Evolutionary conservation across 23 tunicate species (phyloP), one percentile per base, ranked within the genome.

Genomic region (Halocynthia aurantium): DNA sequence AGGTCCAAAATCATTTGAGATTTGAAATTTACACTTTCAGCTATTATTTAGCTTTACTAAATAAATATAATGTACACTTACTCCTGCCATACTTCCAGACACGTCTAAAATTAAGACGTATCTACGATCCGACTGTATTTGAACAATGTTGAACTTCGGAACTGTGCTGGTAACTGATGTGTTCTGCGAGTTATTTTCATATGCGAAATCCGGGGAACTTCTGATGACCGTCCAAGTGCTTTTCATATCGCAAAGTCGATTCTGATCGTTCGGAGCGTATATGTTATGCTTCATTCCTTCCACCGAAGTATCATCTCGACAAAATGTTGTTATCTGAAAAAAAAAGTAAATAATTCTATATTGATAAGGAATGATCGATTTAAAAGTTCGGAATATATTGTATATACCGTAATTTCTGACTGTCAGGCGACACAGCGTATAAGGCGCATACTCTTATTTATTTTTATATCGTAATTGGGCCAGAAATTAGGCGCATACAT

Each of bases 1-100:
- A 31, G 44, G 44, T 31, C 44, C 44, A 31, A 31, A 31, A 31
- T 31, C 44, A 31, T 31, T 31, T 31, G 44, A 31, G 44, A 31
- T 31, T 31, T 31, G 44, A 31, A 1, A 31, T 0, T 31, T 31
- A 31, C 44, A 31, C 44, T 31, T 31, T 31, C 44, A 31, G 44
- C 44, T 31, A 31, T 4, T 31, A 31, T 31, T 31, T 31, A 31
- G 44, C 44, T 0, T 31, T 31, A 31, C 44, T 0, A 31, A 31
- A 31, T 31, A 31, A 31, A 31, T 31, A 4, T 31, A 31, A 31
- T 31, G 1, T 31, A 31, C 44, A 31, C 81, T 61, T 72, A 81
- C 85, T 12, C 85, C 85, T 56, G 62, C 76, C 87, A 83, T 83
- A 76, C 87, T 83, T 8, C 82, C 82, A 15, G 87, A 83, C 10